Evolutionary conservation across 2,888 invertebrate species (phyloP).

Genomic region (Protodeltote pygarga): DNA sequence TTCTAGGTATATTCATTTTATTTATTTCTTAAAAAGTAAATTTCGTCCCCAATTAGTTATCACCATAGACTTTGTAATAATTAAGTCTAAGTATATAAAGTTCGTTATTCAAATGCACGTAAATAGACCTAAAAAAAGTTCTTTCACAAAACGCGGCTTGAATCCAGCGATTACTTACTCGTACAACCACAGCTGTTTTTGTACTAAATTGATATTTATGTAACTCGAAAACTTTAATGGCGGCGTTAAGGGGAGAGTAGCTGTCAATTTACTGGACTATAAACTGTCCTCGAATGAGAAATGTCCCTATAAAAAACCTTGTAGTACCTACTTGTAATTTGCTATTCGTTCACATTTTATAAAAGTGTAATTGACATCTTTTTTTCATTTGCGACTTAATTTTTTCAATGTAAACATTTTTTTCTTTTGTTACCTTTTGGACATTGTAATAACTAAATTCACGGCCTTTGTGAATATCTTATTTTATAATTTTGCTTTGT

Average conservation of each 20-base stretch:
- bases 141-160: conserved; percentile 10
- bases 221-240: conserved; percentile 12
- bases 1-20: too few species aligned
- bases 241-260: conserved; percentile 8
- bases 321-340: conserved; percentile 26
- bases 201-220: conserved; percentile 44
- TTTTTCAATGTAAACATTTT: too few species aligned
- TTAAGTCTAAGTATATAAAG: not conserved
- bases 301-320: conserved; percentile 24
- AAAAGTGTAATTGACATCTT: not conserved
- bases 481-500: too few species aligned
- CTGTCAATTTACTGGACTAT: conserved; percentile 38
- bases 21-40: too few species aligned
- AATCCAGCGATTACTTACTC: conserved; percentile 53
- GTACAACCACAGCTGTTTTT: conserved; percentile 42
- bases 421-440: too few species aligned
- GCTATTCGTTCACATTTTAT: conserved; percentile 16
- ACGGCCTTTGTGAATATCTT: too few species aligned
- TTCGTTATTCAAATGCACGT: conserved; percentile 16
- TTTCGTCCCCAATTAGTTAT: too few species aligned
- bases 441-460: too few species aligned
- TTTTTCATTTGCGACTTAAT: not conserved
- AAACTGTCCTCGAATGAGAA: conserved; percentile 22
- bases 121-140: conserved; percentile 21
- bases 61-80: too few species aligned